Percentiles rank a stretch among this genome's conserved stretches.
Conservation (phyloP, 2,888 invertebrate genomes). For the Halictus ligatus region DNA sequence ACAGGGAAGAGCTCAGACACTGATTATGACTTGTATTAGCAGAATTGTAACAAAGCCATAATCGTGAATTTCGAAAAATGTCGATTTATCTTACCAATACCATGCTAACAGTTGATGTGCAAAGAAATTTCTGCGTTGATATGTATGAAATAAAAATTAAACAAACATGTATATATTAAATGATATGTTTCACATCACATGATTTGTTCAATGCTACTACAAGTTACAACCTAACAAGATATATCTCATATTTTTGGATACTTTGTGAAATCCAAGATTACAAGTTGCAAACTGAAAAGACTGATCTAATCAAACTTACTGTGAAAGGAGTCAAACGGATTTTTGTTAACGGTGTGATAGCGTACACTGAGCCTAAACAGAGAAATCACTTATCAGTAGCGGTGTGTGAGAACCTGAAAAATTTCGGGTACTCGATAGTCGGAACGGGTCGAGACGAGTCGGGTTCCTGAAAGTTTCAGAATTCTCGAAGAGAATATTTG, state of each 20-base stretch:
- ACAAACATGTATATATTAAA: not conserved
- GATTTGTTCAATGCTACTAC: not conserved
- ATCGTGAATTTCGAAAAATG: not conserved
- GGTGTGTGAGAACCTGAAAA: too few species aligned
- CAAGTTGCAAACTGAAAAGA: not conserved
- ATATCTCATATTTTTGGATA: not conserved
- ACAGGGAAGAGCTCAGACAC: not conserved
- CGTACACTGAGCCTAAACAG: not conserved
- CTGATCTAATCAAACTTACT: not conserved
- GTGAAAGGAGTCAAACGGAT: not conserved
- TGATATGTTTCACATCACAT: conserved; percentile 2
- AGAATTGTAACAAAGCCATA: not conserved
- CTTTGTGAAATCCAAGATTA: not conserved
- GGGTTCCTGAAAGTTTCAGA: too few species aligned
- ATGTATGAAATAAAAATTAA: not conserved
- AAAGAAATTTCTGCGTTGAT: not conserved
- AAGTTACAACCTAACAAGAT: not conserved
- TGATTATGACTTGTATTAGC: not conserved
- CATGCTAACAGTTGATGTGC: not conserved
- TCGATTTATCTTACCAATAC: not conserved
- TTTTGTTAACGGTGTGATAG: not conserved
- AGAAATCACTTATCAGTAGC: too few species aligned
- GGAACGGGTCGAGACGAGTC: too few species aligned
- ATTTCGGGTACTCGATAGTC: too few species aligned
- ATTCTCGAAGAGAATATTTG: too few species aligned